Base-by-base conservation (phyloP, 2,888 invertebrate species). In the Synergus japonicus region DNA sequence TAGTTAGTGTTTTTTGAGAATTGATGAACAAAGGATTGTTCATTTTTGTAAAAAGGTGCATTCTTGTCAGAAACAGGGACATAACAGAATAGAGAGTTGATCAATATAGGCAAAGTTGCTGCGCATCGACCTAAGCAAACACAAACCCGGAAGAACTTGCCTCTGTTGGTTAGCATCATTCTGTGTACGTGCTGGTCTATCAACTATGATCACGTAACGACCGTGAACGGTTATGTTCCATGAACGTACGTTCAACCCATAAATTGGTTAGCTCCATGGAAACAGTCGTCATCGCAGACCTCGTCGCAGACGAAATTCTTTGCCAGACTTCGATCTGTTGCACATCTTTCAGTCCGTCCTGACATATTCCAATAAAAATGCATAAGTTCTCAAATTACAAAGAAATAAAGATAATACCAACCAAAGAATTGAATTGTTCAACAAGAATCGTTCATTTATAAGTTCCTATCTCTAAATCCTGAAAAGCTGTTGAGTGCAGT, bases 201-300 rank as follows among this genome's bases (percentile, higher is more conserved):
- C 78, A 67, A 63, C 78, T 54, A 73, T 78, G 78, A 78, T 73
- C 78, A 67, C 60, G 78, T 73, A 76, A 76, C 73, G 76, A 78
- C 54, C 78, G 73, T 60, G 58, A 60, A 64, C 78, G 64, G 69
- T 78, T 78, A 73, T 63, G 73, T 78, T 78, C 73, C 29, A 63
- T 73, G 69, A 76, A 73, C 78, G 73, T 58, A 64, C 78, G 63
- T 41, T 69, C 43, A 76, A 60, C 76, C 69, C 29, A 49, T 79
- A 54, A 64, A 67, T 80, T 82, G 79, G 82, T 82, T 82, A 81
- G 81, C 79, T 82, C 76, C 43, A 63, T 58, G 58, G 76, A 81
- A 82, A 78, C 80, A 77, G 81, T 78, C 78, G 80, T 78, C 81
- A 77, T 69, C 81, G 79, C 29, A 69, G 49, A 69, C 78, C 79